Base-by-base conservation (phyloP, 1,140 invertebrate genomes). In the Leptestheria dahalacensis region DNA sequence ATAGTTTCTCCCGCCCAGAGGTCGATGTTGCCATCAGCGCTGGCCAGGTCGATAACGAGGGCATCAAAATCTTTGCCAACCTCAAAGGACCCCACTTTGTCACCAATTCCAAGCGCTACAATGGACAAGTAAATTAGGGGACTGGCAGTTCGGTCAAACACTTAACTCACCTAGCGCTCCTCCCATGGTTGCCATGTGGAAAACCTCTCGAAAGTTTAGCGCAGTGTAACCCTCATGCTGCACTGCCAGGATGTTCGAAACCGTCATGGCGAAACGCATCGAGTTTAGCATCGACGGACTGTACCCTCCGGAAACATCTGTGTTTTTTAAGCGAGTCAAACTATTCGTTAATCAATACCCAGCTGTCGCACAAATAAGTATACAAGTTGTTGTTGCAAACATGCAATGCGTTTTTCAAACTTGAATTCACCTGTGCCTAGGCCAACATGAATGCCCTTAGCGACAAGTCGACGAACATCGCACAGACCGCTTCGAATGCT, bases 51-150 rank as follows among this genome's bases (percentile, higher is more conserved):
- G 6, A 82, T 68, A 1, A 88, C 62, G 0, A 94, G 69, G 3
- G 88, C 89, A 75, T 93, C 90, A 68, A 94, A 92, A 59, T 88
- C 77, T 70, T 92, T 92, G 29, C 84, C 86, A 3, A 80, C 67
- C 66, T 78, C 70, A 67, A 94, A 88, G 70, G 83, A 90, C 18
- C 90, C 90, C 48, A 86, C 80, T 67, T 79, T 72, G 47, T 86
- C 68, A 15, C 83, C 81, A 54, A 92, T 66, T 2, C 77, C 74
- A 21, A 92, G 70, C 20, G 85, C 89, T 89, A 68, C n/a, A 77
- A 77, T n/a, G n/a, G n/a, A 62, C 64, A 60, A 65, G 64, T 26
- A 56, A 15, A 26, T 52, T 4, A n/a, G 21, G 25, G 25, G 25
- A n/a, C n/a, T n/a, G n/a, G n/a, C n/a, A n/a, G n/a, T n/a, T n/a